Conservation (phyloP, 1,140 invertebrate species). For the Bacillus rossius region DNA sequence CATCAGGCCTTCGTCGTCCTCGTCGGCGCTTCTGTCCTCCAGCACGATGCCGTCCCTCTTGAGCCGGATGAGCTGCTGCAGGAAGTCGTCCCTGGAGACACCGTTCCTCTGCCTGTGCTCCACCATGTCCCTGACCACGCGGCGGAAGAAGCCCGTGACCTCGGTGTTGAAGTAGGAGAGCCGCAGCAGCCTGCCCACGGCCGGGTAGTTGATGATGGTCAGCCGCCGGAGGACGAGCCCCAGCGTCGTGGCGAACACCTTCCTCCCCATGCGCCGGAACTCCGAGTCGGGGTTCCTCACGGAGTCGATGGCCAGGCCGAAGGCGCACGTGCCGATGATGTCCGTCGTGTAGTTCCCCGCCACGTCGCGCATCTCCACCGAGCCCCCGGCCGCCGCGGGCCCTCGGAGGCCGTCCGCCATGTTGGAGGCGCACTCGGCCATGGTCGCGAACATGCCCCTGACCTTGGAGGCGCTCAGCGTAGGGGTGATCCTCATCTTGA, state of each 20-base stretch:
- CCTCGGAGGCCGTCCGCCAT: constrained; percentile 37
- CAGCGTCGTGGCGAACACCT: constrained; percentile 20
- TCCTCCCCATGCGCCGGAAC: constrained; percentile 39
- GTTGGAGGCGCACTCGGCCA: constrained; percentile 15
- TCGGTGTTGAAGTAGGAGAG: background rate
- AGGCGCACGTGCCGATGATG: constrained; percentile 55
- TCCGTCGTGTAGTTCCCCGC: constrained; percentile 56
- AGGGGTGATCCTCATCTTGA: constrained; percentile 26
- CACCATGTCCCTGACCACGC: constrained; percentile 10
- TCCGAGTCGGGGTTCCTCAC: constrained; percentile 47
- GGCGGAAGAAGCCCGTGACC: constrained; percentile 6
- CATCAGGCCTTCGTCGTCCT: constrained; percentile 10
- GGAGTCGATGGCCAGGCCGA: constrained; percentile 54
- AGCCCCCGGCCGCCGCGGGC: constrained; percentile 28
- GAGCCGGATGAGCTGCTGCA: constrained; percentile 13
- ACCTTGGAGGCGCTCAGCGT: constrained; percentile 36
- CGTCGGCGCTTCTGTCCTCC: constrained; percentile 24
- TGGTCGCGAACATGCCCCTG: constrained; percentile 29
- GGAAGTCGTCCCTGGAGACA: constrained; percentile 10
- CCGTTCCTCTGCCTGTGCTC: constrained; percentile 10
- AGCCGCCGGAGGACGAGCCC: background rate
- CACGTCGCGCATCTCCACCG: constrained; percentile 49
- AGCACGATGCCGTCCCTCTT: constrained; percentile 8
- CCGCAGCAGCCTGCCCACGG: background rate
- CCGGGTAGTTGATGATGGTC: background rate